Conservation (phyloP, 2,797 vertebrate species). For the Triplophysa bombifrons region DNA sequence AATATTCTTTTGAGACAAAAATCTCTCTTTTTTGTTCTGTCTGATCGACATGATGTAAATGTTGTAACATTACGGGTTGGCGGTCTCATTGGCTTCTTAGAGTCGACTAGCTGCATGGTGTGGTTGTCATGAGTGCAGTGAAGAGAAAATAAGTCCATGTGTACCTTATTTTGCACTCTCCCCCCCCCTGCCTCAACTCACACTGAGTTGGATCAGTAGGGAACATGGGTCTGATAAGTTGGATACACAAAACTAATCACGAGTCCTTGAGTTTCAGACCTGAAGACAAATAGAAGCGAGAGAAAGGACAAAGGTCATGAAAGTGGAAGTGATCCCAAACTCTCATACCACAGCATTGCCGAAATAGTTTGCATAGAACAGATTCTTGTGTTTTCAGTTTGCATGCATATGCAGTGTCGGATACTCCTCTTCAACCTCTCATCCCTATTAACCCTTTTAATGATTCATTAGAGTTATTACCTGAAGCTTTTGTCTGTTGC, state of each 20-base stretch:
- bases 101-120: conserved; percentile 43
- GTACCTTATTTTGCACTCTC: conserved; percentile 23
- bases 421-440: conserved; percentile 12
- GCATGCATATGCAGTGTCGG: not conserved
- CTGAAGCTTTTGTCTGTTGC: conserved; percentile 32
- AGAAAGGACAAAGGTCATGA: conserved; percentile 9
- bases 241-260: conserved; percentile 43
- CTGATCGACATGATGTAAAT: conserved; percentile 25
- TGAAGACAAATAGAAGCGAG: conserved; percentile 36
- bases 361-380: conserved; percentile 7
- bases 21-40: conserved; percentile 1
- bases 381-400: not conserved
- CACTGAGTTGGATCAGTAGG: conserved; percentile 39
- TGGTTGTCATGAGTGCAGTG: conserved; percentile 52
- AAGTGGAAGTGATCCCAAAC: not conserved
- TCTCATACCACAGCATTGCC: conserved; percentile 9
- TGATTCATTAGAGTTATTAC: conserved; percentile 27
- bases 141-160: conserved; percentile 47
- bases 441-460: conserved; percentile 29
- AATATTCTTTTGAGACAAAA: not conserved
- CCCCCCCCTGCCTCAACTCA: conserved; percentile 42
- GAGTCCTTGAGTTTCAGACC: conserved; percentile 7
- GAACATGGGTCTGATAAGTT: conserved; percentile 27
- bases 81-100: conserved; percentile 34
- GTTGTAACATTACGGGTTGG: conserved; percentile 23